Base-by-base conservation (phyloP, 2,113 vertebrate genomes). In the Tachuris rubrigastra region DNA sequence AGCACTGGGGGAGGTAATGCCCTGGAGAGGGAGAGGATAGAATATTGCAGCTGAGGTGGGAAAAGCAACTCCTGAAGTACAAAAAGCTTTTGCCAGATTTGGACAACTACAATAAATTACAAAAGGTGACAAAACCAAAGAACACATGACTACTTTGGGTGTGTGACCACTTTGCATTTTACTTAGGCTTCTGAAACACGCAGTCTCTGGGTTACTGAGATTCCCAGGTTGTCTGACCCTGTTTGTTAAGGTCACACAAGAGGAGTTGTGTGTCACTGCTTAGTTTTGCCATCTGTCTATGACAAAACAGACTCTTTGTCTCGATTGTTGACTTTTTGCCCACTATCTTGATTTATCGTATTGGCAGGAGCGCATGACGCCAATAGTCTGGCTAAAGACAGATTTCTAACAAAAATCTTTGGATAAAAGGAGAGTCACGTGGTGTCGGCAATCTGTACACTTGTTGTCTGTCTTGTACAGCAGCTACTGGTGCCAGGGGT, bases 231-330 rank as follows among this genome's bases (percentile, higher is more conserved):
- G 18, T 71, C 77, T 90, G 79, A 53, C 53, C 63, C 15, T 17
- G 24, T 16, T 76, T 49, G 8, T 28, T 49, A 82, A 66, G 49
- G 33, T 52, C 4, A 4, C 33, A 58, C 20, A 23, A 53, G 35
- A 85, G 11, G 41, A 25, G 21, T 23, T 80, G 30, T 3, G 0
- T 94, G 39, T 86, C 71, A 9, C 31, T 53, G 41, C 72, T 80
- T 53, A 22, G 46, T 77, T 86, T 76, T 83, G 46, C 63, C 2
- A 0, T n/a, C 62, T 56, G 21, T 69, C 39, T 91, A 16, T 72
- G 78, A 30, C 71, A 90, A 75, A 93, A 49, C 62, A 88, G 44
- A 9, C 68, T 53, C 72, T 85, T 82, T 86, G 95, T 96, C 72
- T 89, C 1, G 0, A 2, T 21, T 53, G 55, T 73, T 91, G 96